Percentiles rank a stretch among this genome's conserved stretches.
Conservation (phyloP, 2,113 vertebrate genomes). For the Oncorhynchus tshawytscha region DNA sequence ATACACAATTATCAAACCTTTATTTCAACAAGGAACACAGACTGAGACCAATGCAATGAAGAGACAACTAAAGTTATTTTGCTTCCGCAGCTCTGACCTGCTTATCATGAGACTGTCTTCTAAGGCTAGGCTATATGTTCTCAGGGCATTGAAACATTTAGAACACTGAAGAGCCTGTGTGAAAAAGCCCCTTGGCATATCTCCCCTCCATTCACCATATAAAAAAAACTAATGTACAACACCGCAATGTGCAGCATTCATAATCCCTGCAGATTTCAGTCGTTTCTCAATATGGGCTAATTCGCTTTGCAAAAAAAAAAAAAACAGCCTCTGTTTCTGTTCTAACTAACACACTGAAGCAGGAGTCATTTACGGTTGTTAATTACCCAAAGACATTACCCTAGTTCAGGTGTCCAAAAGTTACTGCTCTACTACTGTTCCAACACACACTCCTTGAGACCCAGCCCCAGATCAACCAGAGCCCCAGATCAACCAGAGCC, state of each 20-base stretch:
- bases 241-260: background rate
- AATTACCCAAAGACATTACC: too few relatives aligned
- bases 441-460: background rate
- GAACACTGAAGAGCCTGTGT: background rate
- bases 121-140: background rate
- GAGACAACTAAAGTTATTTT: too few relatives aligned
- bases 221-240: background rate
- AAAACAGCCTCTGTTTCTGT: background rate
- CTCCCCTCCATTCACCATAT: background rate
- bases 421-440: too few relatives aligned
- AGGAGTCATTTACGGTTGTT: too few relatives aligned
- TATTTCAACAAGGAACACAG: too few relatives aligned
- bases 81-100: background rate
- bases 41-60: too few relatives aligned
- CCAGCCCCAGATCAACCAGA: too few relatives aligned
- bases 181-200: background rate
- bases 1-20: too few relatives aligned
- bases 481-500: too few relatives aligned
- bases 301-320: background rate
- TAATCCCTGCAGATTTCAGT: slow-evolving; percentile 4
- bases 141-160: background rate
- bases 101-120: background rate
- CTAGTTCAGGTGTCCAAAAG: too few relatives aligned
- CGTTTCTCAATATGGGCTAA: background rate
- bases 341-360: background rate